These are phyloP conservation scores for Cyprinus carpio DNA, from an alignment of 2,113 vertebrate genomes.

Conservation along the genomic window DNA sequence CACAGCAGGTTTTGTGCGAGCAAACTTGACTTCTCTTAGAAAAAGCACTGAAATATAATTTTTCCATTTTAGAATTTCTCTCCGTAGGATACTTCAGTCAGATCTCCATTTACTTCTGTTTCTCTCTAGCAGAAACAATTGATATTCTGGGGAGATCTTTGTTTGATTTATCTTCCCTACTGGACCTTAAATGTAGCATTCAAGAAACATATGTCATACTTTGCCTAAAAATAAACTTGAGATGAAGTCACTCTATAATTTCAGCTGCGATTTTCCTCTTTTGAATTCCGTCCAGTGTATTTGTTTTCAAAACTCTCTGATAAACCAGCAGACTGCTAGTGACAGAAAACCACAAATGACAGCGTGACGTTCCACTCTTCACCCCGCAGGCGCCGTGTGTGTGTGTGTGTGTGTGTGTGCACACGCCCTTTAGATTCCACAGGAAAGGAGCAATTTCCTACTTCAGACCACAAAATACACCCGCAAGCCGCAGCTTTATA, in stretches of 20 bases:
- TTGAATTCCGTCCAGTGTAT: not conserved
- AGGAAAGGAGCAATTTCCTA: constrained; percentile 80
- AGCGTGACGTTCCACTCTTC: constrained; percentile 29
- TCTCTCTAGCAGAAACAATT: not conserved
- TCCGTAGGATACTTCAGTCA: not conserved
- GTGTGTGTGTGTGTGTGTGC: constrained; percentile 36
- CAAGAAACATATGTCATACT: not conserved
- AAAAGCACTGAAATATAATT: too few relatives aligned
- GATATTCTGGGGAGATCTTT: not conserved
- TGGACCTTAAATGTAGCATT: constrained; percentile 3
- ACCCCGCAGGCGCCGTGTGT: constrained; percentile 36
- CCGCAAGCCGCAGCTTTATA: constrained; percentile 5
- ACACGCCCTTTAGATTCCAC: constrained; percentile 67
- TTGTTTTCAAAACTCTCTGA: constrained; percentile 41
- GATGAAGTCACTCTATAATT: constrained; percentile 18
- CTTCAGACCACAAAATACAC: constrained; percentile 71
- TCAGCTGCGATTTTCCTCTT: constrained; percentile 11
- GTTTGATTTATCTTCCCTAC: not conserved
- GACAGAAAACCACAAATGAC: constrained; percentile 58
- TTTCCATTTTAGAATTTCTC: too few relatives aligned
- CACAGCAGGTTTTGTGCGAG: too few relatives aligned
- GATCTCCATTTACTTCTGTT: not conserved
- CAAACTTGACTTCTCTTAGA: too few relatives aligned
- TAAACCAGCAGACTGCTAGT: constrained; percentile 65
- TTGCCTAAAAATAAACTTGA: constrained; percentile 6